Evolutionary conservation across 2,113 vertebrate species (phyloP).

Genomic region (Alouatta palliata): DNA sequence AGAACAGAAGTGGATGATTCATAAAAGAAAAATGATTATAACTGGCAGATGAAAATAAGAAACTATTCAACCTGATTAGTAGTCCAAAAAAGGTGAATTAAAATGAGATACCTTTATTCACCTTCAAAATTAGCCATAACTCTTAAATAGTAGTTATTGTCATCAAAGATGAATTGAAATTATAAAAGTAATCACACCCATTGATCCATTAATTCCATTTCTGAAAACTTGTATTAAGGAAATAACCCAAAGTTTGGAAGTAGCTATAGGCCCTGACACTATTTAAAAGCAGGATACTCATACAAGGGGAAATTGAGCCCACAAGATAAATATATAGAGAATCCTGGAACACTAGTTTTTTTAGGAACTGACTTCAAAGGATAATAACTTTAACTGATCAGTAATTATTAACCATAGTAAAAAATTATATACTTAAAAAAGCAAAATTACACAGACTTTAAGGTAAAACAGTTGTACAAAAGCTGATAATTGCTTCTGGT

Average conservation of each 20-base stretch:
- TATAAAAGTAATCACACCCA: not conserved
- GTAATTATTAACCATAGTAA: not conserved
- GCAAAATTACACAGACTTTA: not conserved
- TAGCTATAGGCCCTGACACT: not conserved
- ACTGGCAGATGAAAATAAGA: constrained; percentile 31
- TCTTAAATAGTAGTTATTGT: constrained; percentile 20
- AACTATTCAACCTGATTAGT: not conserved
- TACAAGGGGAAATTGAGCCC: not conserved
- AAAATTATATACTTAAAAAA: not conserved
- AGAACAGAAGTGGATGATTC: not conserved
- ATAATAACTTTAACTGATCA: not conserved
- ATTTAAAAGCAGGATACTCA: not conserved
- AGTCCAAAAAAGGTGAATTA: not conserved
- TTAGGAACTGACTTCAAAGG: not conserved
- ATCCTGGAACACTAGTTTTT: not conserved
- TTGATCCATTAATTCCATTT: not conserved
- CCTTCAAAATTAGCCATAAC: not conserved
- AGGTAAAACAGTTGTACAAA: not conserved
- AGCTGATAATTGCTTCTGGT: not conserved
- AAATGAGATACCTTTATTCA: not conserved
- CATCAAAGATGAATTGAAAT: not conserved
- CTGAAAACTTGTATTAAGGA: not conserved
- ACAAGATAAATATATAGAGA: not conserved
- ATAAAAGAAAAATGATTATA: not conserved
- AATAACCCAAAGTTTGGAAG: not conserved